phyloP scores from a whole-genome alignment of 2,797 vertebrate genomes.

The Poliocrania exsul region DNA sequence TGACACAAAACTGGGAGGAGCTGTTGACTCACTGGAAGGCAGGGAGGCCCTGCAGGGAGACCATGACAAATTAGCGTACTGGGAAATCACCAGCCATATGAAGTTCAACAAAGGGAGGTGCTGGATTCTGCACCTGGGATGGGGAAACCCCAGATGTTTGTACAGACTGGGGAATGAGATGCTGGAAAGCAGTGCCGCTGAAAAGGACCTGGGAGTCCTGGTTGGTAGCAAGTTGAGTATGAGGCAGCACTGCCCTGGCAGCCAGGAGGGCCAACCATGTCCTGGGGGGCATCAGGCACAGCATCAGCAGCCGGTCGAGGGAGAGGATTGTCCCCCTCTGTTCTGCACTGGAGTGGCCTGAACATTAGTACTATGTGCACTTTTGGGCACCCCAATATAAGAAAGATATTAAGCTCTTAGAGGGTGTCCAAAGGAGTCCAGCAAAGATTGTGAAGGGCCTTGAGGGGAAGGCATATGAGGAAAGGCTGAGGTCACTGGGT shows the following conservation, averaged over 20 bases:
- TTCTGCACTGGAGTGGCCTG: accelerated
- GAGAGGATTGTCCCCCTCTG: not conserved
- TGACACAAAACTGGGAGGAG: not conserved
- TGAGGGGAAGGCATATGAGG: not conserved
- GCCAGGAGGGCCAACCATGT: accelerated
- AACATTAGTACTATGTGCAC: accelerated
- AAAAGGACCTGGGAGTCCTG: not conserved
- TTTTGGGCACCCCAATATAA: accelerated
- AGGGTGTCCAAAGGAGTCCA: not conserved
- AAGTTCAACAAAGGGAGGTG: not conserved
- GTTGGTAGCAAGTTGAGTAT: accelerated
- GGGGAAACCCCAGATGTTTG: accelerated
- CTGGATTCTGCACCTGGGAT: not conserved
- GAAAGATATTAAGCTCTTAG: not conserved
- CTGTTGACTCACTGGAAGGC: not conserved
- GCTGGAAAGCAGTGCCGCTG: accelerated
- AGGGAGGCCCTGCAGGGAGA: not conserved
- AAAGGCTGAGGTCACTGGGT: not conserved
- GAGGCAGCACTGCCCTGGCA: not conserved
- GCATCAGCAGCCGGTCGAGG: accelerated
- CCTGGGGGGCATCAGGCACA: not conserved
- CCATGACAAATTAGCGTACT: not conserved
- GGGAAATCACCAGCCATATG: not conserved
- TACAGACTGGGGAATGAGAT: not conserved
- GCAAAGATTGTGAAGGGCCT: not conserved